phyloP scores from a whole-genome alignment of 2,888 invertebrate genomes.

The Trilocha varians region DNA sequence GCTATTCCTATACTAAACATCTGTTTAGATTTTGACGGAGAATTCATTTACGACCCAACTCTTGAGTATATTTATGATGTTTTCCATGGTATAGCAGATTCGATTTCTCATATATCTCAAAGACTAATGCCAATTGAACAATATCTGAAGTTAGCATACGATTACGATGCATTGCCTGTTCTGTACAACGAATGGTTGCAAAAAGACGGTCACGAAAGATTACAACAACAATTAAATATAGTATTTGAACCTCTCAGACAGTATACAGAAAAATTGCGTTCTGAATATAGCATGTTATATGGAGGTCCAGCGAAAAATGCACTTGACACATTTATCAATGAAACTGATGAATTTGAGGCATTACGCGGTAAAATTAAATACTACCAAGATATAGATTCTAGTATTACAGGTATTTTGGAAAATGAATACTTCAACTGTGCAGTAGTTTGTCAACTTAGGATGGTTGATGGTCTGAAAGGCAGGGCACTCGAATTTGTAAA shows the following conservation, averaged over 20 bases:
- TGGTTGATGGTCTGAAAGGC: constrained; percentile 74
- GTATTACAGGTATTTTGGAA: constrained; percentile 75
- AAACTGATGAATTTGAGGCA: constrained; percentile 71
- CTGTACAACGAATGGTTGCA: constrained; percentile 72
- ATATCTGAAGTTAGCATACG: constrained; percentile 52
- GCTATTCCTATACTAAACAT: constrained; percentile 77
- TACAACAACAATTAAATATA: constrained; percentile 63
- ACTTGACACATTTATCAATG: constrained; percentile 57
- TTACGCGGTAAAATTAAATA: constrained; percentile 75
- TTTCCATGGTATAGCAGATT: constrained; percentile 73
- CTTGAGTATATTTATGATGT: constrained; percentile 67
- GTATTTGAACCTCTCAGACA: constrained; percentile 72
- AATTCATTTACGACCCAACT: constrained; percentile 74
- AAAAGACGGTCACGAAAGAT: constrained; percentile 60
- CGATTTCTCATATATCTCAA: constrained; percentile 70
- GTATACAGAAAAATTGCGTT: constrained; percentile 68
- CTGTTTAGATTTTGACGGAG: constrained; percentile 66
- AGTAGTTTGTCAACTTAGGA: constrained; percentile 75
- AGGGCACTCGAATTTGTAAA: constrained; percentile 74
- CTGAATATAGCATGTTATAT: constrained; percentile 73
- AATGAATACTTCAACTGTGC: constrained; percentile 80
- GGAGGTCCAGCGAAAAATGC: constrained; percentile 59
- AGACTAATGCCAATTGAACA: constrained; percentile 74
- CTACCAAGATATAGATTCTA: constrained; percentile 74
- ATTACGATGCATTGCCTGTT: constrained; percentile 69